phyloP scores from a whole-genome alignment of 2,888 invertebrate species.

The Lomographa bimaculata region DNA sequence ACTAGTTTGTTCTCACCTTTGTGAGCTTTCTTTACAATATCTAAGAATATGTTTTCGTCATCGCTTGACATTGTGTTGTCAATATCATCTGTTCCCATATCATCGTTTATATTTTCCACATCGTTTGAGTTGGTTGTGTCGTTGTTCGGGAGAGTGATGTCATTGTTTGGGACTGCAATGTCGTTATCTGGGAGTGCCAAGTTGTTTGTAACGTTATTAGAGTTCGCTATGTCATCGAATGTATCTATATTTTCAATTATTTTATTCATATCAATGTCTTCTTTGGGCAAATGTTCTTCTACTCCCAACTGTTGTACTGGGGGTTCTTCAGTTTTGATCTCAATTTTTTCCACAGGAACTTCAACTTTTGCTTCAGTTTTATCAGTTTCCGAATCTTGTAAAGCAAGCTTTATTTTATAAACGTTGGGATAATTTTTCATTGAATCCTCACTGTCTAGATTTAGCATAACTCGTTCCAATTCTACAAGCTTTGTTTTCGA shows the following conservation, averaged over 20 bases:
- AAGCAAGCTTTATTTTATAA: too few species aligned
- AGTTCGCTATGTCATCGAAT: slow-evolving; percentile 1
- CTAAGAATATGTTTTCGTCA: slow-evolving; percentile 32
- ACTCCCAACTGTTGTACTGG: slow-evolving; percentile 1
- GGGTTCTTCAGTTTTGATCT: slow-evolving; percentile 19
- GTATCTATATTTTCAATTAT: neutral
- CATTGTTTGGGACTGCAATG: too few species aligned
- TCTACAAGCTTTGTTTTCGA: slow-evolving; percentile 4
- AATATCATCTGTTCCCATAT: slow-evolving; percentile 8
- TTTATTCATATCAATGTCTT: slow-evolving; percentile 7
- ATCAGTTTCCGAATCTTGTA: too few species aligned
- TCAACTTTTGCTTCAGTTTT: slow-evolving; percentile 3
- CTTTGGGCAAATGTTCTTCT: slow-evolving; percentile 6
- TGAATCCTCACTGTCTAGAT: slow-evolving; percentile 13
- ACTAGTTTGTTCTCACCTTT: slow-evolving; percentile 31
- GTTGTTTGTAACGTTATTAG: neutral
- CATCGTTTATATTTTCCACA: slow-evolving; percentile 4
- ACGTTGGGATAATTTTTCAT: too few species aligned
- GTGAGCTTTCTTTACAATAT: slow-evolving; percentile 32
- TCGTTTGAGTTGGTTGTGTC: neutral
- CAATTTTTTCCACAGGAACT: slow-evolving; percentile 2
- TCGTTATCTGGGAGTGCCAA: too few species aligned
- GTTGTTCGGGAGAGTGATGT: too few species aligned
- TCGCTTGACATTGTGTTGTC: slow-evolving; percentile 23
- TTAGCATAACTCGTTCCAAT: slow-evolving; percentile 15